Conservation (phyloP, 2,888 invertebrate genomes). For the Chalcis sispes region DNA sequence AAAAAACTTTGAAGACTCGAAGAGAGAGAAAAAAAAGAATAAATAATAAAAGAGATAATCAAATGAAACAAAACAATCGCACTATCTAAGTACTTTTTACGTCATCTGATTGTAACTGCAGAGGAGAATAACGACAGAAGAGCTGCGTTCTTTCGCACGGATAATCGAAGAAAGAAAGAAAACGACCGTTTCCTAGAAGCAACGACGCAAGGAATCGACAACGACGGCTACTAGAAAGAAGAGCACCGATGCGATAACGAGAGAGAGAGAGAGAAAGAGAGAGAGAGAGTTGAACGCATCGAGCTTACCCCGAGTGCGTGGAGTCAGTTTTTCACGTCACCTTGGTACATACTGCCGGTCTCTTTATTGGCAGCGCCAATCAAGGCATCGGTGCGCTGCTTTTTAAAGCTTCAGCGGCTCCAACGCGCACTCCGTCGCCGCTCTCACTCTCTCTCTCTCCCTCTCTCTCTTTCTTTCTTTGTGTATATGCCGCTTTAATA, state of each 20-base stretch:
- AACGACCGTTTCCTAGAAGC: constrained; percentile 33
- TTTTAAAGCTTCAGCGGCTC: constrained; percentile 18
- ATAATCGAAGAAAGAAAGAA: too few species aligned
- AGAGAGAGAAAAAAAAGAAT: not conserved
- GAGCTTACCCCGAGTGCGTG: too few species aligned
- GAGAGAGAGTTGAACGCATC: constrained; percentile 6
- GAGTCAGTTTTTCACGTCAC: constrained; percentile 6
- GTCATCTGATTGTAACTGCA: not conserved
- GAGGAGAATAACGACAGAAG: constrained; percentile 12
- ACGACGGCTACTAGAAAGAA: not conserved
- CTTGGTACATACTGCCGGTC: too few species aligned
- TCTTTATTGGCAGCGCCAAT: constrained; percentile 37
- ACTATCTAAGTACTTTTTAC: constrained; percentile 14
- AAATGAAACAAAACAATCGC: constrained; percentile 12
- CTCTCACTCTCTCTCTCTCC: too few species aligned
- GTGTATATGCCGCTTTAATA: not conserved
- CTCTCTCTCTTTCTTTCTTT: too few species aligned
- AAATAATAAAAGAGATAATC: not conserved
- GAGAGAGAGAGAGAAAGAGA: not conserved
- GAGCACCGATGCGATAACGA: constrained; percentile 33
- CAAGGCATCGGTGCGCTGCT: constrained; percentile 18
- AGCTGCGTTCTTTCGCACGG: not conserved
- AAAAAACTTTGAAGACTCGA: not conserved
- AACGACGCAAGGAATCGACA: too few species aligned
- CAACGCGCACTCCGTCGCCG: too few species aligned